Evolutionary conservation across 2,888 invertebrate species (phyloP).

Genomic region (Drepanosiphum platanoidis): DNA sequence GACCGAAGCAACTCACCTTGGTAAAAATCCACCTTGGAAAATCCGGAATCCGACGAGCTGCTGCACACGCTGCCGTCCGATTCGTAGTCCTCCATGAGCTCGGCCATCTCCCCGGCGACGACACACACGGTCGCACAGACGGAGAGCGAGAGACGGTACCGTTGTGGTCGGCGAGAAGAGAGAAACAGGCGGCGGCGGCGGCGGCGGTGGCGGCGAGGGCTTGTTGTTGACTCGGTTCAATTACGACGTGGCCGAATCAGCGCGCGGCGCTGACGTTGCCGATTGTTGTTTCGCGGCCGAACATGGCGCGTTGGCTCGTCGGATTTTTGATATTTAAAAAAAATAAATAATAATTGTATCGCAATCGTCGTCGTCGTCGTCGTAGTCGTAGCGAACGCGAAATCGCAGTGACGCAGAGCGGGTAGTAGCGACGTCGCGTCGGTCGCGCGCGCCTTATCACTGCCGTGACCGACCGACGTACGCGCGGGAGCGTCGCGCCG

Average conservation of each 20-base stretch:
- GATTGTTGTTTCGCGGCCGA: background rate
- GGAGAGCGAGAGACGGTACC: too few species aligned
- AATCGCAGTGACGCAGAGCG: too few species aligned
- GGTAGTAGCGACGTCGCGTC: background rate
- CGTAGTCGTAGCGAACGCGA: background rate
- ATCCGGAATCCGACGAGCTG: constrained; percentile 50
- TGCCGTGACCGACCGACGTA: too few species aligned
- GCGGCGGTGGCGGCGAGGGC: background rate
- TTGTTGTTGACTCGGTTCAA: background rate
- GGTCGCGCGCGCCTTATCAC: background rate
- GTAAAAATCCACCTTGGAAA: constrained; percentile 43
- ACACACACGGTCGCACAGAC: too few species aligned
- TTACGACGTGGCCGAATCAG: background rate
- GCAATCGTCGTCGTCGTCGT: background rate
- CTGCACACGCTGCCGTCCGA: constrained; percentile 1
- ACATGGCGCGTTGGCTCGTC: background rate
- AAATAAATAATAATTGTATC: too few species aligned
- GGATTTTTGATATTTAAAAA: too few species aligned
- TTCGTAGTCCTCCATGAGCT: constrained; percentile 6
- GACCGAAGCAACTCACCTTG: constrained; percentile 16
- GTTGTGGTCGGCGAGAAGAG: too few species aligned
- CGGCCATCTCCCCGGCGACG: too few species aligned
- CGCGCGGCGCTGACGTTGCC: background rate
- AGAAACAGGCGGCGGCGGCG: background rate
- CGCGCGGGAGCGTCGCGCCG: background rate